Base-by-base conservation (phyloP, 1,140 invertebrate species). In the Drosophila saltans region DNA sequence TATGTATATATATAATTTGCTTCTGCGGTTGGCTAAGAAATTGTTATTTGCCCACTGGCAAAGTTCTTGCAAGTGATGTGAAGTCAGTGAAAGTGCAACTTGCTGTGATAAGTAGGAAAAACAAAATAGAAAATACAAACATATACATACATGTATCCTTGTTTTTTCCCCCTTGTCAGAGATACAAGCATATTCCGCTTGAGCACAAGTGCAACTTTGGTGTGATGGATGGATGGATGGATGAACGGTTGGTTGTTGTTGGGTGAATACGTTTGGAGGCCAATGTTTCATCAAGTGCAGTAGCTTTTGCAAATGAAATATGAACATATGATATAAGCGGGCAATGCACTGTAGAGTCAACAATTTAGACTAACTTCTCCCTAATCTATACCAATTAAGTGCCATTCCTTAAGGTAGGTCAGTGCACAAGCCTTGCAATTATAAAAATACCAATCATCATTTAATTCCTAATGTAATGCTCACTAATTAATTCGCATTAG, bases 61-160 rank as follows among this genome's bases (percentile, higher is more conserved):
- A 56, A 56, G 52, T 30, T 56, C 7, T 56, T 28, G 21, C 1
- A 11, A 7, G 33, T 11, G 33, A 41, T 78, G 36, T 65, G 63
- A 26, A 72, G 70, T 56, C 81, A 88, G 84, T 89, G 84, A 89
- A 88, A 89, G 84, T 89, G 80, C 70, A 89, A 84, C 77, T 86
- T 89, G 70, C 61, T 65, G 65, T 63, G 58, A 70, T 67, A 77
- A 72, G 69, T 70, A 63, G 62, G 21, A 80, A 78, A 76, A 52
- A 26, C 2, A 52, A 3, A 52, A 26, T 8, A 45, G 26, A 52
- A 52, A 10, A 1, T 36, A 36, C 33, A 30, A 9, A 16, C 6
- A 45, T 7, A 75, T 68, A 71, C 66, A 56, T 64, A 41, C 41
- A 10, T 66, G 39, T 71, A 65, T 59, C 45, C 66, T 66, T 61